Evolutionary conservation across 2,888 invertebrate species (phyloP), one percentile per base, ranked within the genome.

Genomic region (Limnephilus rhombicus): DNA sequence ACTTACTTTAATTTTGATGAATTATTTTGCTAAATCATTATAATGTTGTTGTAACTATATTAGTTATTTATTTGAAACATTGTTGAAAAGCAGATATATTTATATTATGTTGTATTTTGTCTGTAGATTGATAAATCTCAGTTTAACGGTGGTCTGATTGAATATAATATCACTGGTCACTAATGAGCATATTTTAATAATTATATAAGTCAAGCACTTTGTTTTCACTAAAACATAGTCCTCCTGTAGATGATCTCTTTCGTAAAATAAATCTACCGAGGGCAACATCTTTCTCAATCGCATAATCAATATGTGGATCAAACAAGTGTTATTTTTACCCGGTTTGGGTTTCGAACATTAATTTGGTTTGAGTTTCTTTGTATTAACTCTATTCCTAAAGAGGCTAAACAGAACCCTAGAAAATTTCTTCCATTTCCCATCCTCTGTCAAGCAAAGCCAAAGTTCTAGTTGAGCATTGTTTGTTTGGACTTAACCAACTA

Each of bases 401-500:
- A 53, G 53, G 68, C 18, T 31, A 45, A 31, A 53, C 49, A 29
- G 53, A 87, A 87, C 68, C 53, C 87, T 53, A 53, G 29, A 87
- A 29, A 41, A 29, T 53, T 53, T 31, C 31, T 53, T 34, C 80
- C 31, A 34, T 80, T 89, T n/a, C 89, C 89, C 89, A n/a, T 68
- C 68, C 82, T 37, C 68, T 89, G 31, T 82, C 83, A 91, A 45
- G 13, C 34, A 89, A 89, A 91, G 85, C 91, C 85, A 89, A 89
- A 68, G 24, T 89, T 89, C 41, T 80, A 88, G n/a, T 24, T 34
- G 80, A 85, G 29, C 82, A 41, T 91, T 88, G 91, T 89, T 91
- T 88, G 91, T 89, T 91, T 49, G 49, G 68, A 92, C 92, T 87
- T 90, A 87, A 89, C 85, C 45, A 83, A 85, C 87, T 83, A 18